Percentiles rank a stretch among this genome's conserved stretches.
phyloP scores from a whole-genome alignment of 2,113 vertebrate species.

The Upupa epops region DNA sequence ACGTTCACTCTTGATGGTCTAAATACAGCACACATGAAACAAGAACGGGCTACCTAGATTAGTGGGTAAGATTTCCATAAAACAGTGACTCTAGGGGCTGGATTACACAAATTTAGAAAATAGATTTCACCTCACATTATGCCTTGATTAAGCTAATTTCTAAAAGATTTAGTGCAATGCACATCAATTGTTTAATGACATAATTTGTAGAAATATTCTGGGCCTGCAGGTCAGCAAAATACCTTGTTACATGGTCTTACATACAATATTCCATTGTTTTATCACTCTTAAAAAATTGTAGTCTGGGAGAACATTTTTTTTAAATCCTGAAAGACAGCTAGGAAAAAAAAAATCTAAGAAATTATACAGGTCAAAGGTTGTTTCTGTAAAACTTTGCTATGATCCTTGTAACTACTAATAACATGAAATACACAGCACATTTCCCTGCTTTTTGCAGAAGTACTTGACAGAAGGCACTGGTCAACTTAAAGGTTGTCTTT shows the following conservation, averaged over 20 bases:
- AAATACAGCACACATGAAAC: slow-evolving; percentile 68
- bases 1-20: slow-evolving; percentile 76
- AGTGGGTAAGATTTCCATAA: slow-evolving; percentile 48
- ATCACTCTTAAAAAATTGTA: not conserved
- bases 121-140: slow-evolving; percentile 57
- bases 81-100: slow-evolving; percentile 48
- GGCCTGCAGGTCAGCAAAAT: not conserved
- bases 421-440: not conserved
- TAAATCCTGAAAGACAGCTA: not conserved
- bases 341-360: no score
- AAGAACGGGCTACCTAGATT: slow-evolving; percentile 55
- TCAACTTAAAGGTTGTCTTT: not conserved
- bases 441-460: not conserved
- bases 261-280: not conserved
- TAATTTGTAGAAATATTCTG: not conserved
- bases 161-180: slow-evolving; percentile 57
- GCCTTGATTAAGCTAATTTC: slow-evolving; percentile 60
- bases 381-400: not conserved
- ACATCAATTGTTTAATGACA: not conserved
- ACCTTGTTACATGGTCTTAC: not conserved
- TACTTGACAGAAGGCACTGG: not conserved
- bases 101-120: slow-evolving; percentile 61
- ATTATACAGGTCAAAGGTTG: not conserved
- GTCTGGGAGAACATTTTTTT: not conserved
- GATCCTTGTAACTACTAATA: not conserved